Percentiles rank a stretch among this genome's conserved stretches.
These are phyloP conservation scores for Tetrax tetrax DNA, from an alignment of 2,113 vertebrate genomes.

Conservation along the genomic window DNA sequence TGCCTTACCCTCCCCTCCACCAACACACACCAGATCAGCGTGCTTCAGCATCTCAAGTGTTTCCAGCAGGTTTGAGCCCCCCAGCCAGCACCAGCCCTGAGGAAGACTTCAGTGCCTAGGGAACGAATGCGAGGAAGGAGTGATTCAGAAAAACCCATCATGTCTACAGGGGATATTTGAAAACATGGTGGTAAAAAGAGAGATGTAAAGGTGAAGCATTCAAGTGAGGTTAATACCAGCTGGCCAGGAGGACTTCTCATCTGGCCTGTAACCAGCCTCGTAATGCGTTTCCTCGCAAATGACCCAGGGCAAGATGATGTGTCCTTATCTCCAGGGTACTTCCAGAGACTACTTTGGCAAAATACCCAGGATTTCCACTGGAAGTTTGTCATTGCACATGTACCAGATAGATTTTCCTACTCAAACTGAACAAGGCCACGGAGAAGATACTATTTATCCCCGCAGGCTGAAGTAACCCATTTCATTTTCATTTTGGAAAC, in stretches of 20 bases:
- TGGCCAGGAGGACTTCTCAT: background rate
- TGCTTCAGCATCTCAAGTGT: background rate
- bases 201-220: background rate
- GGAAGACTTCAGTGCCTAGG: background rate
- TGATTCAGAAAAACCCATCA: accelerated
- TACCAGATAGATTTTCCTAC: background rate
- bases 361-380: background rate
- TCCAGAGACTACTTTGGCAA: background rate
- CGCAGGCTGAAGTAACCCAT: background rate
- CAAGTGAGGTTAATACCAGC: background rate
- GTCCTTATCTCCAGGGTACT: background rate
- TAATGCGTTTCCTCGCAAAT: background rate
- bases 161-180: background rate
- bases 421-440: background rate
- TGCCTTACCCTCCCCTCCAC: background rate
- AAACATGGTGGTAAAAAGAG: background rate
- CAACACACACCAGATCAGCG: background rate
- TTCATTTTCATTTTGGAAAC: background rate
- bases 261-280: background rate
- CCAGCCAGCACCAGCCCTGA: background rate
- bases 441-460: background rate
- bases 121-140: background rate
- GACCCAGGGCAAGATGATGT: background rate
- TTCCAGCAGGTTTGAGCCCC: background rate
- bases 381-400: accelerated